Percentiles rank a stretch among this genome's conserved stretches.
Evolutionary conservation across 2,888 invertebrate genomes (phyloP).

Genomic region (Pterobdella sp.): DNA sequence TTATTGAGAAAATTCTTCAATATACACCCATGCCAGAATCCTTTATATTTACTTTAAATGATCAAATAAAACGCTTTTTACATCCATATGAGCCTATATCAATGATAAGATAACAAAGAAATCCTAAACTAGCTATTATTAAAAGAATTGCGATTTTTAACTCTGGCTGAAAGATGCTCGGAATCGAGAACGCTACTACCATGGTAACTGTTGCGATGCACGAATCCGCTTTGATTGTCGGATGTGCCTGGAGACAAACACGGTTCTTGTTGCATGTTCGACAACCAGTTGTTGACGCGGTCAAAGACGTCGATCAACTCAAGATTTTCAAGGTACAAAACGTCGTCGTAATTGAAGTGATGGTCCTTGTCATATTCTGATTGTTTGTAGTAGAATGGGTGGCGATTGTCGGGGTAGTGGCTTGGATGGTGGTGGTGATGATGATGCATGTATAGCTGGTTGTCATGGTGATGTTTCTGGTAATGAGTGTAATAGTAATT

Average conservation of each 20-base stretch:
- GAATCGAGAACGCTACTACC: not conserved
- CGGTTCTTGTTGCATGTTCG: not conserved
- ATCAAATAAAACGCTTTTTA: too few relatives aligned
- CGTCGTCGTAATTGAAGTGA: constrained; percentile 11
- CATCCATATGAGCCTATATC: too few relatives aligned
- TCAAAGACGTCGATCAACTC: constrained; percentile 12
- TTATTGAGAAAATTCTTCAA: too few relatives aligned
- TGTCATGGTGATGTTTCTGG: constrained; percentile 7
- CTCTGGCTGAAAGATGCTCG: constrained; percentile 4
- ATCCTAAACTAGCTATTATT: constrained; percentile 4
- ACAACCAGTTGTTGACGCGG: constrained; percentile 8
- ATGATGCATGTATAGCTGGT: constrained; percentile 2
- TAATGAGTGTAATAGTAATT: constrained; percentile 4
- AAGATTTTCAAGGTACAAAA: not conserved
- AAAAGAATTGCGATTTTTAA: not conserved
- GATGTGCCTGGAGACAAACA: not conserved
- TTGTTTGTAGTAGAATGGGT: constrained; percentile 14
- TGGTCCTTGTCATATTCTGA: constrained; percentile 8
- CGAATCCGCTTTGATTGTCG: not conserved
- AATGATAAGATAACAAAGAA: too few relatives aligned
- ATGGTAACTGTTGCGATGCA: not conserved
- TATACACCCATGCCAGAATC: not conserved
- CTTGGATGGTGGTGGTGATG: not conserved
- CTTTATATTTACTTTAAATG: not conserved
- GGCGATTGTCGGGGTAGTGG: constrained; percentile 1